phyloP scores from a whole-genome alignment of 2,888 invertebrate species.

The Tetheella fluctuosa region DNA sequence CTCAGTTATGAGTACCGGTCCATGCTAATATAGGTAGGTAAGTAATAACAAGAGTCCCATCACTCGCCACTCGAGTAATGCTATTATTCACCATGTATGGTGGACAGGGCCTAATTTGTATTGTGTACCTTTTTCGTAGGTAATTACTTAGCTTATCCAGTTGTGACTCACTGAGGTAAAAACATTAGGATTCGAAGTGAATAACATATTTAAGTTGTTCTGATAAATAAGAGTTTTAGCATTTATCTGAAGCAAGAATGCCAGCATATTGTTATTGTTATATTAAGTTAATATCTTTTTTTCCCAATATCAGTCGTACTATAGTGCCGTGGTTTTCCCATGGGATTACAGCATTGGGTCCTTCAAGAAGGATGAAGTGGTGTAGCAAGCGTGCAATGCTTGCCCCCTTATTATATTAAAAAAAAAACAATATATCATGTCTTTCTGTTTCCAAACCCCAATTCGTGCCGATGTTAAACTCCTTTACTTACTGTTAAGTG shows the following conservation, averaged over 20 bases:
- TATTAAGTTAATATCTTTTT: too few relatives aligned
- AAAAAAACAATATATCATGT: too few relatives aligned
- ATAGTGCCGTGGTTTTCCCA: too few relatives aligned
- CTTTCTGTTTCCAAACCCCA: neutral
- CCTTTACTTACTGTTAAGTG: neutral
- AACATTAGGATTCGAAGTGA: neutral
- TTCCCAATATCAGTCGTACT: too few relatives aligned
- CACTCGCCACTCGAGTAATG: conserved; percentile 36
- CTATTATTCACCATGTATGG: conserved; percentile 51
- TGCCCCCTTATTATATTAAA: too few relatives aligned
- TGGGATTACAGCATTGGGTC: too few relatives aligned
- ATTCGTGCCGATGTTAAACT: too few relatives aligned
- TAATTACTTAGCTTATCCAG: conserved; percentile 36
- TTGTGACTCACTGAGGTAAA: conserved; percentile 6
- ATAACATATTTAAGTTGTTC: neutral
- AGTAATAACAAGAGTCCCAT: conserved; percentile 24
- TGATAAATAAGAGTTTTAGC: too few relatives aligned
- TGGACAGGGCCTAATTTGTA: conserved; percentile 39
- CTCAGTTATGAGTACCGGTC: neutral
- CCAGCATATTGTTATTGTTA: too few relatives aligned
- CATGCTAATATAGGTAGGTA: conserved; percentile 17
- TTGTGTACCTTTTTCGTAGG: conserved; percentile 52
- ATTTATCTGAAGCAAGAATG: too few relatives aligned
- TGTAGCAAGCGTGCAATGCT: too few relatives aligned
- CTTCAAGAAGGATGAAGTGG: too few relatives aligned